Evolutionary conservation across 2,888 invertebrate species (phyloP).

Genomic region (Craniophora ligustri): DNA sequence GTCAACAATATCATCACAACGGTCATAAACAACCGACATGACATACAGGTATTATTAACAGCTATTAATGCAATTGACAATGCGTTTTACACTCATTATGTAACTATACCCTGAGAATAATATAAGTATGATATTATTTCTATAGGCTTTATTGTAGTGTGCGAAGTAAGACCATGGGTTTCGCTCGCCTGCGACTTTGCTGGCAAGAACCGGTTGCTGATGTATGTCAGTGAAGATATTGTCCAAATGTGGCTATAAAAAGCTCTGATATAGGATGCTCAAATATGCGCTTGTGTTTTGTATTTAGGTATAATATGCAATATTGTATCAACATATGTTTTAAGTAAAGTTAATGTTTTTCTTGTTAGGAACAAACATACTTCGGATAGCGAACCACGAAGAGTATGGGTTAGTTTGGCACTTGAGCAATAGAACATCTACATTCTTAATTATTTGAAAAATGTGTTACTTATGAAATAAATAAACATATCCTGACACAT

Average conservation of each 20-base stretch:
- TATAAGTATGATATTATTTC: constrained; percentile 6
- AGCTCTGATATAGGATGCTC: constrained; percentile 4
- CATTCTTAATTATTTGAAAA: background rate
- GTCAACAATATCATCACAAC: constrained; percentile 14
- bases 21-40: constrained; percentile 14
- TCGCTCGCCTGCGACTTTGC: constrained; percentile 1
- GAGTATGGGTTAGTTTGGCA: too few relatives aligned
- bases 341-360: constrained; percentile 5
- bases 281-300: constrained; percentile 10
- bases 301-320: constrained; percentile 4
- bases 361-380: constrained; percentile 4
- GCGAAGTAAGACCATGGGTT: constrained; percentile 12
- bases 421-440: constrained; percentile 1
- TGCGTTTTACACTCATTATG: constrained; percentile 34
- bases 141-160: background rate
- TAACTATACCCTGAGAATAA: too few relatives aligned
- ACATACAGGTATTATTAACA: constrained; percentile 33
- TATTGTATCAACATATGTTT: background rate
- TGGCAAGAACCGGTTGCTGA: constrained; percentile 35
- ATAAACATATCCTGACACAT: too few relatives aligned
- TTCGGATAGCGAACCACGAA: too few relatives aligned
- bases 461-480: too few relatives aligned
- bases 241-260: constrained; percentile 35
- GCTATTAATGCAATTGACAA: constrained; percentile 36
- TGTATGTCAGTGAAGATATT: constrained; percentile 32